Conservation (phyloP, 2,888 invertebrate species). For the Cryptops parisi region DNA sequence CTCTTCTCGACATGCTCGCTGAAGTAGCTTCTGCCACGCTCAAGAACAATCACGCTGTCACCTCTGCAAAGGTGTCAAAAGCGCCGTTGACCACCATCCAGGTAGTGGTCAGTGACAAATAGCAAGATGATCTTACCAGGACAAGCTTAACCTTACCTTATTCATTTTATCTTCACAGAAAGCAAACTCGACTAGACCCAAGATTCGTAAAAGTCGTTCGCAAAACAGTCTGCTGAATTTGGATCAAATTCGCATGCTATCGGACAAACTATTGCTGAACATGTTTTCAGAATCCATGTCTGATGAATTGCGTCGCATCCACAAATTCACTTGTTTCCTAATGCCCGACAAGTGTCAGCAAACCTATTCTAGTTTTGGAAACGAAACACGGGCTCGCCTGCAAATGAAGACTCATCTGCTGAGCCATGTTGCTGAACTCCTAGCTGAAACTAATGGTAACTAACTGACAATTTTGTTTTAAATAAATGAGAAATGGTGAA, state of each 20-base stretch:
- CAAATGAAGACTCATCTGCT: conserved; percentile 38
- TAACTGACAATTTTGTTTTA: conserved; percentile 10
- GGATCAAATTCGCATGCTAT: conserved; percentile 30
- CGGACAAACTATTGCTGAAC: conserved; percentile 36
- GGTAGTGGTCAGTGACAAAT: too few species aligned
- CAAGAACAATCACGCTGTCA: conserved; percentile 22
- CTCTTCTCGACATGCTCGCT: conserved; percentile 38
- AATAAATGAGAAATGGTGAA: too few species aligned
- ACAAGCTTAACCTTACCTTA: not conserved
- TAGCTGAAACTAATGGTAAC: conserved; percentile 26
- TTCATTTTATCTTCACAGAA: not conserved
- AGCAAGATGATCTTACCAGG: too few species aligned
- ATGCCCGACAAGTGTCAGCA: conserved; percentile 36
- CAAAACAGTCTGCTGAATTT: conserved; percentile 23
- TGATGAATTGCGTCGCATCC: conserved; percentile 39
- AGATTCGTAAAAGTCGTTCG: conserved; percentile 1
- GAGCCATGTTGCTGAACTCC: conserved; percentile 32
- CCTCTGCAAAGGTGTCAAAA: not conserved
- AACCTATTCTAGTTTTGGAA: conserved; percentile 41
- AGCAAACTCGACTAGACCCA: not conserved
- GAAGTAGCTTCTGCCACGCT: conserved; percentile 42
- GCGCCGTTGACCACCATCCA: not conserved
- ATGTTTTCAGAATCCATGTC: conserved; percentile 38
- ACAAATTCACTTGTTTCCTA: conserved; percentile 38
- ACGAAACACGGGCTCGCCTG: conserved; percentile 38